Evolutionary conservation across 2,888 invertebrate genomes (phyloP).

Genomic region (Thera britannica): DNA sequence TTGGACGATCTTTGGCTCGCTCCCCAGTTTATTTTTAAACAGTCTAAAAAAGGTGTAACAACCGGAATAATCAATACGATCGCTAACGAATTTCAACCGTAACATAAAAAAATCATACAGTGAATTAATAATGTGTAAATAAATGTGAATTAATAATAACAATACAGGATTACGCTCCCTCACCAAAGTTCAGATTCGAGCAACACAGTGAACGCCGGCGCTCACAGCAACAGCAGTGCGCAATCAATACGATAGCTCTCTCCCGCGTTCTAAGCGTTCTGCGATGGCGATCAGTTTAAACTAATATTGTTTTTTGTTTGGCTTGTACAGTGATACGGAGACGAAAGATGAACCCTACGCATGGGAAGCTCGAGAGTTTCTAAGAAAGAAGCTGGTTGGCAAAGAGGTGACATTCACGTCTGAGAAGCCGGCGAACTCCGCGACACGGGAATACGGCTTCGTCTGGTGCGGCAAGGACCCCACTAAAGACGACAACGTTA

Average conservation of each 20-base stretch:
- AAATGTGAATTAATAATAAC: too few relatives aligned
- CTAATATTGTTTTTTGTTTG: neutral
- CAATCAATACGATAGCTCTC: too few relatives aligned
- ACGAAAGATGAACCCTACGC: constrained; percentile 96
- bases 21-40: neutral
- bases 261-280: too few relatives aligned
- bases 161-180: too few relatives aligned
- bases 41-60: neutral
- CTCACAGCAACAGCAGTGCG: too few relatives aligned
- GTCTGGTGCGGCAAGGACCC: constrained; percentile 94
- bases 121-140: too few relatives aligned
- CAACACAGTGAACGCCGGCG: too few relatives aligned
- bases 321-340: constrained; percentile 83
- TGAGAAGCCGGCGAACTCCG: constrained; percentile 93
- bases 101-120: too few relatives aligned
- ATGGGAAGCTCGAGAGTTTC: constrained; percentile 98
- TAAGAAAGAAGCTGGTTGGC: constrained; percentile 96
- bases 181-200: too few relatives aligned
- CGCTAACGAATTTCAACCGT: too few relatives aligned
- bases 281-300: too few relatives aligned
- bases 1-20: neutral
- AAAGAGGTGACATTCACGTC: constrained; percentile 94
- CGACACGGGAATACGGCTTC: constrained; percentile 93
- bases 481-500: constrained; percentile 92
- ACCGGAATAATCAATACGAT: neutral